Conservation (phyloP, 1,140 invertebrate species). For the Scaptomyza pallida region DNA sequence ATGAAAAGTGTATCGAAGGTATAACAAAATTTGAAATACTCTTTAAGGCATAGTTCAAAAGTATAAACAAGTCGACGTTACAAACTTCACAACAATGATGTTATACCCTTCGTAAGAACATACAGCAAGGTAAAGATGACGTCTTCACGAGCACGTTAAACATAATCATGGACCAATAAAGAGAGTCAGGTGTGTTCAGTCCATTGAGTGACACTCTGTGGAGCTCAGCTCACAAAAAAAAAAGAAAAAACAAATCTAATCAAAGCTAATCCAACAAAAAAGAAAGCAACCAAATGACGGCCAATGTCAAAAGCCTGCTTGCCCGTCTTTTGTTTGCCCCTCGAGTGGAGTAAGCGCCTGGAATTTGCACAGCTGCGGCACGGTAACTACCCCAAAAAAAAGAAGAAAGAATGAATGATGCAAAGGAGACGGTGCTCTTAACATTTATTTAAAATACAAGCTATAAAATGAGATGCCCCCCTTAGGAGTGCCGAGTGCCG, state of each 20-base stretch:
- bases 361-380: constrained; percentile 68
- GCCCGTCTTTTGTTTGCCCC: constrained; percentile 67
- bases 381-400: constrained; percentile 27
- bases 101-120: neutral
- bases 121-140: constrained; percentile 12
- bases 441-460: constrained; percentile 82
- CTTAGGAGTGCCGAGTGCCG: constrained; percentile 60
- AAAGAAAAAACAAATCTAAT: constrained; percentile 72
- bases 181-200: constrained; percentile 40
- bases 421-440: constrained; percentile 23
- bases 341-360: constrained; percentile 71
- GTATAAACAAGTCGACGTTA: no score
- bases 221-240: constrained; percentile 48
- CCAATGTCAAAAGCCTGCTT: constrained; percentile 65
- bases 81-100: neutral
- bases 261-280: constrained; percentile 83
- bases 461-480: constrained; percentile 75
- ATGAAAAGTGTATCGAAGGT: neutral
- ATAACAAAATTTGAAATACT: neutral
- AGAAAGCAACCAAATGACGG: constrained; percentile 60
- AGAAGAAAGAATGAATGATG: no score
- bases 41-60: neutral
- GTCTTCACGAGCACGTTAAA: constrained; percentile 37
- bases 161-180: constrained; percentile 76
- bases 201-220: constrained; percentile 65